Base-by-base conservation (phyloP, 2,113 vertebrate species). In the Polyodon spathula region DNA sequence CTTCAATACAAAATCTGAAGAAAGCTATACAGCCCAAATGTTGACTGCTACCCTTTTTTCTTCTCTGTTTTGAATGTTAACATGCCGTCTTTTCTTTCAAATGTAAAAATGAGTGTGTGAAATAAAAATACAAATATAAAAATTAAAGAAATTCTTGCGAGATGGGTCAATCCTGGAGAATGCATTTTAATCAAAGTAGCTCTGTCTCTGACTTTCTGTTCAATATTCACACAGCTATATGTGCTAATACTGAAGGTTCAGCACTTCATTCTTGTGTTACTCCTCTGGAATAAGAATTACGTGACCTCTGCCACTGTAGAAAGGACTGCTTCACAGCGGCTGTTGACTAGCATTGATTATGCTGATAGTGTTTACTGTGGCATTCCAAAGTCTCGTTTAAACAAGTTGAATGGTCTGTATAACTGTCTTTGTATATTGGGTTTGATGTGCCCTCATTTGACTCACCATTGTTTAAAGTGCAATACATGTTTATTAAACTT, bases 251-350 rank as follows among this genome's bases (percentile, higher is more conserved):
- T 68, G 73, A 77, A 73, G 58, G 68, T 67, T 67, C 63, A 60
- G 65, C 67, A 66, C 63, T 73, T 56, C 65, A 64, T 58, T 63
- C 69, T 59, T 41, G 63, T 63, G 58, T 6, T 12, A 38, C 46
- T 75, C 65, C 69, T 63, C 61, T 41, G 54, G 75, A 77, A 77
- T 77, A 75, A 65, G 69, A 75, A 77, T 77, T 50, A 40, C 59
- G 65, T 68, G 66, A 77, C 75, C 73, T 68, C 64, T 68, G 65
- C 67, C 67, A 65, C 75, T 75, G 68, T 65, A 73, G 56, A 71
- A 66, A 53, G 70, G 67, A 75, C 70, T 71, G 73, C 65, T 64
- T 71, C 58, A 65, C 73, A 64, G 64, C 71, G 64, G 70, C 60
- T 58, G 53, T 56, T 63, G 67, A 62, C 61, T 60, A 63, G 57